These are phyloP conservation scores for Synanceia verrucosa DNA, from an alignment of 2,797 vertebrate genomes.

Conservation along the genomic window DNA sequence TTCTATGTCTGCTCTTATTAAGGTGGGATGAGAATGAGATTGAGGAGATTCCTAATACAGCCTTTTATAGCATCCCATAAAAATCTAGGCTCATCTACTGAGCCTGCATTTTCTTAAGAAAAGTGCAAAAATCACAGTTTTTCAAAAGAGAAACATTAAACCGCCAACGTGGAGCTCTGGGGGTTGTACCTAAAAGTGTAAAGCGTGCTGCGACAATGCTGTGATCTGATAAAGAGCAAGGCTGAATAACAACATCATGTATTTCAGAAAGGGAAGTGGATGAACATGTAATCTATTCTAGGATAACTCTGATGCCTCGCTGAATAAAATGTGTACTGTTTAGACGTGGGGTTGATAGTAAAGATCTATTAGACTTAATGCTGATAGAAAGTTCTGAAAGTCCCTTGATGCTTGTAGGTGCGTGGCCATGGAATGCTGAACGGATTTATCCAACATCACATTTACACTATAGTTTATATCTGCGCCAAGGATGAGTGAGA, in stretches of 20 bases:
- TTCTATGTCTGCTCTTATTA: too few relatives aligned
- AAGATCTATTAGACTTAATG: background rate
- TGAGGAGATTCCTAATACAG: too few relatives aligned
- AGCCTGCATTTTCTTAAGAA: too few relatives aligned
- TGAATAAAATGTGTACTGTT: background rate
- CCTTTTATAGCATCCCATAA: too few relatives aligned
- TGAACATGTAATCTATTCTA: conserved; percentile 4
- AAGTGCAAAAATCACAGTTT: too few relatives aligned
- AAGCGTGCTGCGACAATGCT: too few relatives aligned
- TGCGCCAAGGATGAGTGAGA: background rate
- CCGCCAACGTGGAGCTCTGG: background rate
- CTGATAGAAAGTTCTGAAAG: background rate
- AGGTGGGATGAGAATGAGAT: too few relatives aligned
- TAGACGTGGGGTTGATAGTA: background rate
- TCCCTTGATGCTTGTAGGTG: background rate
- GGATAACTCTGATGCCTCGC: background rate
- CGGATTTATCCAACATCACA: background rate
- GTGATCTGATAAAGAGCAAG: background rate
- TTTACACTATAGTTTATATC: background rate
- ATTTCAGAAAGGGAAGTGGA: background rate
- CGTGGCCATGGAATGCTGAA: background rate
- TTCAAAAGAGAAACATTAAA: background rate
- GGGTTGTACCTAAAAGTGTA: background rate
- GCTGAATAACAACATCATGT: background rate
- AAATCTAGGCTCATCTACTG: too few relatives aligned